Base-by-base conservation (phyloP, 1,140 invertebrate genomes). In the Ephestia elutella region DNA sequence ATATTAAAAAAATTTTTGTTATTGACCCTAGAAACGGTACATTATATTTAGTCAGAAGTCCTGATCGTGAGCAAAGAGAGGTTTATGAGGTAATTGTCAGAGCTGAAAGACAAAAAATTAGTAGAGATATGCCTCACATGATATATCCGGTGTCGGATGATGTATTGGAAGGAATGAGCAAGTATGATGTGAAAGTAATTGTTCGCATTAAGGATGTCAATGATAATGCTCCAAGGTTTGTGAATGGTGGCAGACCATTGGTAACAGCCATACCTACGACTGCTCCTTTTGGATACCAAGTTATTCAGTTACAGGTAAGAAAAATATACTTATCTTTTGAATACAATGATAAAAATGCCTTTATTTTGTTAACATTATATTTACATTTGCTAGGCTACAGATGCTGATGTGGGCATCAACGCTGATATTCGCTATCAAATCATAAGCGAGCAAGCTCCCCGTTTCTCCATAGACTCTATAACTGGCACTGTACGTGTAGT, bases 361-460 rank as follows among this genome's bases (percentile, higher is more conserved):
- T 54, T 38, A 18, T 55, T 55, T 44, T 44, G 13, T 48, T 50
- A 21, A 19, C 11, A 21, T 20, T 48, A 56, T 49, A 55, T 25
- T 48, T 55, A 25, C 7, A 60, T 54, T 58, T 75, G 72, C 20
- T 66, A 95, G 91, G 95, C 95, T 0, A 89, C 80, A 10, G 95
- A 97, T 82, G 86, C 91, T 1, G 95, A 97, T 70, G 75, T 90
- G 11, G 95, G 94, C 0, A 65, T 93, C 8, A 96, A 96, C 75
- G 92, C 93, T 0, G 94, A 95, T 62, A 92, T 97, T 13, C 91
- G 93, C 0, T 97, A 96, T 73, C 92, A 95, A 66, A 92, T 96
- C 51, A 89, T 95, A 21, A 94, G 94, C 57, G 92, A 94, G 10
- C 92, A 92, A 5, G 83, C 89, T 0, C 87, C 90, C 0, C 89